Percentiles rank a stretch among this genome's conserved stretches.
phyloP scores from a whole-genome alignment of 2,113 vertebrate genomes.

The Madoqua kirkii region DNA sequence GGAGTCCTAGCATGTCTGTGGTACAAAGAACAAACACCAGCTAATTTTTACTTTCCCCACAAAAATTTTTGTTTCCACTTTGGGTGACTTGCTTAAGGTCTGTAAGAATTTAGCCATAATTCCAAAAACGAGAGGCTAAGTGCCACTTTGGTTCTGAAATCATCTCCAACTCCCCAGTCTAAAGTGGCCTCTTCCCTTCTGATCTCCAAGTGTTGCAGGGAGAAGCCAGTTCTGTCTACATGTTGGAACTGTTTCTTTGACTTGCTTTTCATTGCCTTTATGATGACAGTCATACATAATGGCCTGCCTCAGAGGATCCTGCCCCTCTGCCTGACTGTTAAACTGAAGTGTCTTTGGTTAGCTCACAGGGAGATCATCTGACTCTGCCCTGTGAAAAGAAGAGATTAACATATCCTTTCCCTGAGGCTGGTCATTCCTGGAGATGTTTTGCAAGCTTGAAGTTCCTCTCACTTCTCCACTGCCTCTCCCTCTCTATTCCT shows the following conservation, averaged over 20 bases:
- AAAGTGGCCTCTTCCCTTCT: not conserved
- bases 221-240: not conserved
- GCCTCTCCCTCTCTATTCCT: not conserved
- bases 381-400: not conserved
- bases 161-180: not conserved
- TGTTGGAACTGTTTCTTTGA: not conserved
- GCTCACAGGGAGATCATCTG: not conserved
- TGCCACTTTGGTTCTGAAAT: not conserved
- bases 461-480: not conserved
- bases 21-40: not conserved
- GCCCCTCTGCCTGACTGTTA: not conserved
- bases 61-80: not conserved
- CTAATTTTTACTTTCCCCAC: not conserved
- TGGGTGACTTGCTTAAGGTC: not conserved
- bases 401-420: not conserved
- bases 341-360: not conserved
- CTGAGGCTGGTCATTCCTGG: not conserved
- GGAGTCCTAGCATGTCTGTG: not conserved
- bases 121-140: not conserved
- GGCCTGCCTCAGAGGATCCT: not conserved
- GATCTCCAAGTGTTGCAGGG: not conserved
- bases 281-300: not conserved
- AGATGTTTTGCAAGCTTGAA: not conserved
- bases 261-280: not conserved
- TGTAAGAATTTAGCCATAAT: not conserved